Conservation (phyloP, 2,888 invertebrate genomes). For the Mesorhabditis belari region DNA sequence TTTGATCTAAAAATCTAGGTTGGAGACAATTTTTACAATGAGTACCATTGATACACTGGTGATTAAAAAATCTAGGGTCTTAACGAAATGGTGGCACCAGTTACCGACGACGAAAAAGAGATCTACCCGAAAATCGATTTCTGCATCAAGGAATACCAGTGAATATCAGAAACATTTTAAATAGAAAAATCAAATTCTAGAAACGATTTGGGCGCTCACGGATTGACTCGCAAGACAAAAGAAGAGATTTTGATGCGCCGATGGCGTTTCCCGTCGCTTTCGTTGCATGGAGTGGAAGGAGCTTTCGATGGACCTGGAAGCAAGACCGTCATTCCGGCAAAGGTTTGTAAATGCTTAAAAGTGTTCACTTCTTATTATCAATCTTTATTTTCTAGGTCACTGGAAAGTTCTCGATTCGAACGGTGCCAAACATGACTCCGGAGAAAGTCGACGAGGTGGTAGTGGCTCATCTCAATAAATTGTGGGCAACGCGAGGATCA, state of each 20-base stretch:
- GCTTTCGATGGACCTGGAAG: conserved; percentile 86
- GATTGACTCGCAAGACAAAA: conserved; percentile 67
- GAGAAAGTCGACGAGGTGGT: conserved; percentile 71
- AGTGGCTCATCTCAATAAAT: conserved; percentile 67
- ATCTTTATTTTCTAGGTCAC: conserved; percentile 66
- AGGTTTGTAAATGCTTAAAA: conserved; percentile 8
- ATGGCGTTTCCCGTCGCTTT: conserved; percentile 87
- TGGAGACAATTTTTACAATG: not conserved
- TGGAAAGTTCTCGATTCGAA: conserved; percentile 91
- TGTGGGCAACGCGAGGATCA: conserved; percentile 68
- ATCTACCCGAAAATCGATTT: conserved; percentile 79
- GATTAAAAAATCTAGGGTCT: conserved; percentile 62
- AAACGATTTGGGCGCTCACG: conserved; percentile 64
- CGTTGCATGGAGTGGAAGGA: conserved; percentile 88
- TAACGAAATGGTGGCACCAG: conserved; percentile 72
- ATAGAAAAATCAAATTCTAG: conserved; percentile 57
- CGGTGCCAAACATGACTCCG: conserved; percentile 88
- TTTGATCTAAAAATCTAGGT: not conserved
- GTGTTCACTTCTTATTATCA: not conserved
- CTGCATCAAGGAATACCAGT: conserved; percentile 59
- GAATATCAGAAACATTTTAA: conserved; percentile 64
- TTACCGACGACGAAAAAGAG: conserved; percentile 55
- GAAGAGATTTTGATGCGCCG: conserved; percentile 80
- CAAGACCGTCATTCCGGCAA: conserved; percentile 65
- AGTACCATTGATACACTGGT: not conserved